Conservation (phyloP, 2,888 invertebrate species). For the Corbicula japonica region DNA sequence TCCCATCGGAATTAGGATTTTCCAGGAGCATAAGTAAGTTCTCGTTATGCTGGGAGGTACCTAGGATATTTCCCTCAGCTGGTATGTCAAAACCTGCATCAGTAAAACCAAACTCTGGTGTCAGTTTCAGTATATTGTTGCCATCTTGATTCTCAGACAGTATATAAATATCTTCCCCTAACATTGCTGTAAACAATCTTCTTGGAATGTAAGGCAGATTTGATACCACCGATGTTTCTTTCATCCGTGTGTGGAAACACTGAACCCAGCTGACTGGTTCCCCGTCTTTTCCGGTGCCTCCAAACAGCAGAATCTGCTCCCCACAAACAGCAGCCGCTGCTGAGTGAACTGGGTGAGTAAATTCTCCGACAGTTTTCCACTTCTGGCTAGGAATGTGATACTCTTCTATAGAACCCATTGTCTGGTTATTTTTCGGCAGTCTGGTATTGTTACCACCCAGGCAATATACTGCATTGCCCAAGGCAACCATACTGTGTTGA, state of each 20-base stretch:
- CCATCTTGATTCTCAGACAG: slow-evolving; percentile 46
- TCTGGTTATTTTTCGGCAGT: slow-evolving; percentile 42
- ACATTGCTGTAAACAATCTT: slow-evolving; percentile 45
- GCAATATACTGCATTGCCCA: slow-evolving; percentile 62
- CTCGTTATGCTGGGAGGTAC: slow-evolving; percentile 58
- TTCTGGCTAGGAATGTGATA: slow-evolving; percentile 56
- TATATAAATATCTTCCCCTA: slow-evolving; percentile 49
- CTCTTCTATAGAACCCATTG: slow-evolving; percentile 65
- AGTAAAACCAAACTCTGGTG: slow-evolving; percentile 39
- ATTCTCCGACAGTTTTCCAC: slow-evolving; percentile 66
- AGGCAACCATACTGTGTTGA: slow-evolving; percentile 65
- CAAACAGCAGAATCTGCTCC: slow-evolving; percentile 66
- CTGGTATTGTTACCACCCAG: slow-evolving; percentile 62
- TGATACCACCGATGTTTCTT: slow-evolving; percentile 58
- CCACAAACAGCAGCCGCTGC: slow-evolving; percentile 57
- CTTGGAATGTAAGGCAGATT: slow-evolving; percentile 44
- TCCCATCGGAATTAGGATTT: slow-evolving; percentile 13
- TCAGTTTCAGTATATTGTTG: slow-evolving; percentile 48
- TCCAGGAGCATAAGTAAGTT: slow-evolving; percentile 54
- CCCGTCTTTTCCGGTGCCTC: slow-evolving; percentile 56
- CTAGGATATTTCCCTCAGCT: slow-evolving; percentile 50
- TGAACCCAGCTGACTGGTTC: slow-evolving; percentile 51
- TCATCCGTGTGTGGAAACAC: slow-evolving; percentile 60
- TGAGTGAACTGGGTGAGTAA: slow-evolving; percentile 59
- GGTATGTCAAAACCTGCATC: slow-evolving; percentile 52